A percentile compares a stretch with the other conserved stretches of the same genome.
Conservation (phyloP, 2,888 invertebrate species). For the Norana najaformis region DNA sequence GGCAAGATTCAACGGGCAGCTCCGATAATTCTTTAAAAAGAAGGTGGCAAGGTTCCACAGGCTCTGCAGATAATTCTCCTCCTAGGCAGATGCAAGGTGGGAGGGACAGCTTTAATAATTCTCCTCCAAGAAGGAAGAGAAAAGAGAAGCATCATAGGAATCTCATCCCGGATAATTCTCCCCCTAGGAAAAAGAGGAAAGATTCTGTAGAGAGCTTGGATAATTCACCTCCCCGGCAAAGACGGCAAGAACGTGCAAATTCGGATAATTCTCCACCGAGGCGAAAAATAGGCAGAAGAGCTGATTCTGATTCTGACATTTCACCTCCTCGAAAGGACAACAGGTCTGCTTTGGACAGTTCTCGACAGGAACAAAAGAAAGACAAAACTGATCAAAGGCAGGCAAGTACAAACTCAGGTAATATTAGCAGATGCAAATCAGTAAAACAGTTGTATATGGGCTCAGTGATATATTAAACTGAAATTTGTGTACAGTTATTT, state of each 20-base stretch:
- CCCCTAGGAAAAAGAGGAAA: conserved; percentile 47
- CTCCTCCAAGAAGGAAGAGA: conserved; percentile 47
- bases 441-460: too few species aligned
- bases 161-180: conserved; percentile 51
- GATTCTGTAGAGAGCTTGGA: conserved; percentile 47
- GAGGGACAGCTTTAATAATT: conserved; percentile 51
- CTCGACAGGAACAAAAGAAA: conserved; percentile 16
- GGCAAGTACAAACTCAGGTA: not conserved
- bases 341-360: not conserved
- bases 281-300: conserved; percentile 42
- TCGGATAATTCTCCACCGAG: conserved; percentile 10
- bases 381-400: not conserved
- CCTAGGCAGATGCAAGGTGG: not conserved
- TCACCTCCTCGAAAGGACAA: conserved; percentile 47
- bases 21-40: conserved; percentile 10
- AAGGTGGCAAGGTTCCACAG: conserved; percentile 31
- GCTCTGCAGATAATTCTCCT: not conserved
- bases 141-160: conserved; percentile 42
- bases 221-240: conserved; percentile 48
- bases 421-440: not conserved
- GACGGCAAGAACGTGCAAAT: conserved; percentile 41
- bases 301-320: conserved; percentile 47
- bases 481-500: not conserved
- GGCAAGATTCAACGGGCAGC: not conserved
- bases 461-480: not conserved